These are phyloP conservation scores for Hypotaenidia philippensis DNA, from an alignment of 2,797 vertebrate species.

Conservation along the genomic window DNA sequence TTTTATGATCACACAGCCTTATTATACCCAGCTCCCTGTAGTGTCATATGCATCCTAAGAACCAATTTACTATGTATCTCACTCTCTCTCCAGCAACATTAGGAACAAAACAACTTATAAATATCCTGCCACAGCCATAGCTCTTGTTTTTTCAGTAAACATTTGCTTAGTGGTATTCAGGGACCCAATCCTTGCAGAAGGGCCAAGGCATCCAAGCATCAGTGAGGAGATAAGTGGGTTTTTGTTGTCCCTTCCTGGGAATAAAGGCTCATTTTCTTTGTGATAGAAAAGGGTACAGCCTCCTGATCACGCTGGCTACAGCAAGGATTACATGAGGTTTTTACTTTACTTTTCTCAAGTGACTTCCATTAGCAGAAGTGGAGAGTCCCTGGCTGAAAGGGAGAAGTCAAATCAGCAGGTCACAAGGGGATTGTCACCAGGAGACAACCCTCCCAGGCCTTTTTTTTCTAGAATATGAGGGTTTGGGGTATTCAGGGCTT, in stretches of 20 bases:
- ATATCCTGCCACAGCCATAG: background rate
- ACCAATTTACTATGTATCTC: constrained; percentile 30
- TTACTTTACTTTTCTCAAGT: background rate
- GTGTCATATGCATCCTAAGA: constrained; percentile 42
- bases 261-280: background rate
- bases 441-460: background rate
- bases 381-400: background rate
- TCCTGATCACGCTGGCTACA: background rate
- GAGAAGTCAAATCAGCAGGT: background rate
- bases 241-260: background rate
- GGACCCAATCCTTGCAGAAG: background rate
- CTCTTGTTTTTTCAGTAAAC: background rate
- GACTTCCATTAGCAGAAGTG: background rate
- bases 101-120: constrained; percentile 47
- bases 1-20: constrained; percentile 45
- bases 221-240: background rate
- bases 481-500: background rate
- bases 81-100: constrained; percentile 14
- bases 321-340: background rate
- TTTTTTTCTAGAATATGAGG: background rate
- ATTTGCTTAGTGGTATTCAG: background rate
- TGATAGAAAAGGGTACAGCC: background rate
- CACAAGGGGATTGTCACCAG: background rate
- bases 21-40: constrained; percentile 7
- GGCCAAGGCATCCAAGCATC: background rate